Conservation (phyloP, 2,888 invertebrate species). For the Andrena chrysosceles region DNA sequence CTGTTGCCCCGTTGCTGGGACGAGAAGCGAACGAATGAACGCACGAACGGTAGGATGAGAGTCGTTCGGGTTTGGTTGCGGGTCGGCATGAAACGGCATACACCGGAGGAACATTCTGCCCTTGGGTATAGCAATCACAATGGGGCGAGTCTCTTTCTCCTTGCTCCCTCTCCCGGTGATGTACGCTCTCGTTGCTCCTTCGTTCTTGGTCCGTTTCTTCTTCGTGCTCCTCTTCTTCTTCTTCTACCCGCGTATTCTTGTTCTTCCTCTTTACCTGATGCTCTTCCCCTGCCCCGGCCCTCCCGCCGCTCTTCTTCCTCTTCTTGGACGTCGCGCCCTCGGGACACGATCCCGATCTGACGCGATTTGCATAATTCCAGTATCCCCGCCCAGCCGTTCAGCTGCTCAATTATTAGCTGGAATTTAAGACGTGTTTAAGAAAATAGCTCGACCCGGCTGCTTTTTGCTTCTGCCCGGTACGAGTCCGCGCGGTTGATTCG, state of each 20-base stretch:
- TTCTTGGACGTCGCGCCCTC: slow-evolving; percentile 79
- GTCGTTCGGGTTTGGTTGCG: slow-evolving; percentile 65
- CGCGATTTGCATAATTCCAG: slow-evolving; percentile 84
- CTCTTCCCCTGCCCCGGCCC: slow-evolving; percentile 52
- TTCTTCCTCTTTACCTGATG: slow-evolving; percentile 57
- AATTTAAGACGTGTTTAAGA: slow-evolving; percentile 84
- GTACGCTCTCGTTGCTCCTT: slow-evolving; percentile 60
- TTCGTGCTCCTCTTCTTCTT: slow-evolving; percentile 43
- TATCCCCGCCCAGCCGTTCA: slow-evolving; percentile 82
- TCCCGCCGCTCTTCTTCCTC: slow-evolving; percentile 48
- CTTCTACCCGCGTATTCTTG: slow-evolving; percentile 40
- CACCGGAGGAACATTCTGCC: slow-evolving; percentile 70
- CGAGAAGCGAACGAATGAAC: slow-evolving; percentile 50
- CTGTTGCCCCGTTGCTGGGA: slow-evolving; percentile 77
- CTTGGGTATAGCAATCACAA: slow-evolving; percentile 77
- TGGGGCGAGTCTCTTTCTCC: slow-evolving; percentile 70
- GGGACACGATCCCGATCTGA: slow-evolving; percentile 83
- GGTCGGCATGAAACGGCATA: slow-evolving; percentile 69
- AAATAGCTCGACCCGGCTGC: slow-evolving; percentile 79
- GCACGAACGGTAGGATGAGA: slow-evolving; percentile 71
- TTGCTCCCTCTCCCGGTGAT: slow-evolving; percentile 53
- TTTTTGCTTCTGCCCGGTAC: slow-evolving; percentile 72
- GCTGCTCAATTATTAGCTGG: slow-evolving; percentile 84
- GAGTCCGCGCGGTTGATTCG: slow-evolving; percentile 36
- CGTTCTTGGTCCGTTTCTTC: slow-evolving; percentile 38